These are phyloP conservation scores for Chesias legatella DNA, from an alignment of 2,888 invertebrate genomes.

Conservation along the genomic window DNA sequence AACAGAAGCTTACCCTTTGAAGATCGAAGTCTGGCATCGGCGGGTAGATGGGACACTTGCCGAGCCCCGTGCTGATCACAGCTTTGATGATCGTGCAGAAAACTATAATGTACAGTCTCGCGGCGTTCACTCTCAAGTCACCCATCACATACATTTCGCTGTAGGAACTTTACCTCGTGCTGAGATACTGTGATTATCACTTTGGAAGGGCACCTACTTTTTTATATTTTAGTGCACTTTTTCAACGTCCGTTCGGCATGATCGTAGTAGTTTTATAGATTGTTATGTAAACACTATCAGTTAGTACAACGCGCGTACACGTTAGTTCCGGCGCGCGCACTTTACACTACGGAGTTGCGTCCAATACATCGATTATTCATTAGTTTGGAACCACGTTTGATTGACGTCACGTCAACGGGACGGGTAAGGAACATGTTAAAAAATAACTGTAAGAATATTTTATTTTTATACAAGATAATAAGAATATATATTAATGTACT, in stretches of 20 bases:
- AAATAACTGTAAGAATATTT: too few relatives aligned
- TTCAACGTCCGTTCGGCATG: slow-evolving; percentile 9
- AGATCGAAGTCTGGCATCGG: slow-evolving; percentile 84
- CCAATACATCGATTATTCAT: slow-evolving; percentile 34
- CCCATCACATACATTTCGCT: slow-evolving; percentile 46
- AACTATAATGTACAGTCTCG: slow-evolving; percentile 43
- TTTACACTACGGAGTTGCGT: slow-evolving; percentile 21
- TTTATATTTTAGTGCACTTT: slow-evolving; percentile 1
- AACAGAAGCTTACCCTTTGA: slow-evolving; percentile 76
- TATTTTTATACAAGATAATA: too few relatives aligned
- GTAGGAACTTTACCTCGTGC: slow-evolving; percentile 20
- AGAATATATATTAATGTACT: too few relatives aligned
- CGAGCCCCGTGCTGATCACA: slow-evolving; percentile 77
- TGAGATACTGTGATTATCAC: neutral
- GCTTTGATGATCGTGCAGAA: slow-evolving; percentile 44
- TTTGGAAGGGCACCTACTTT: neutral
- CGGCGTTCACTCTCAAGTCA: slow-evolving; percentile 50
- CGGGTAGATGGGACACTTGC: slow-evolving; percentile 84
- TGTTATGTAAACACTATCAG: slow-evolving; percentile 34
- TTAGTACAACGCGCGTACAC: slow-evolving; percentile 24
- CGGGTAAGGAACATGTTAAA: neutral
- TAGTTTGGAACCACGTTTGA: slow-evolving; percentile 17
- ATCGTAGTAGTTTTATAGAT: slow-evolving; percentile 13
- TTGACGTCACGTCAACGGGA: slow-evolving; percentile 6
- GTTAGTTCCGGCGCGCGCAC: slow-evolving; percentile 20